Evolutionary conservation across 2,797 vertebrate species (phyloP), one percentile per base, ranked within the genome.

Genomic region (Hozukius guyotensis): DNA sequence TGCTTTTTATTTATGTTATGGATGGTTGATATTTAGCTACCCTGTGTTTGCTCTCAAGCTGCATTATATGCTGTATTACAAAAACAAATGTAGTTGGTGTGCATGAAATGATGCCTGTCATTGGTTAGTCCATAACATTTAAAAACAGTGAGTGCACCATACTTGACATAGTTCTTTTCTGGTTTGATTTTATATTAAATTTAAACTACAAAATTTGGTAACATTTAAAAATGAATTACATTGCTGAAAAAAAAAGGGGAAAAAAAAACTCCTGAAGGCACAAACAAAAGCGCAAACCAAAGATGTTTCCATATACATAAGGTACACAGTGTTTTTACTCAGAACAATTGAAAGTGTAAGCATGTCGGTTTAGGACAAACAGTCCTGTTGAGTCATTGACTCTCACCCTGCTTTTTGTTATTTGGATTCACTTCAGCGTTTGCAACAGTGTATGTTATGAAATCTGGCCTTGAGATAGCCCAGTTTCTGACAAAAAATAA

Each of bases 341-440:
- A 57, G 75, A 90, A 87, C 82, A 87, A 84, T 65, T 78, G 75
- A 65, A 85, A 78, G 67, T 81, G 69, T 87, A 80, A 80, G 66
- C 81, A 78, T 69, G 73, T 80, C 29, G n/a, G 34, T 66, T 81
- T 53, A 42, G 59, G 31, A 83, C 77, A 89, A 86, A 90, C 83
- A 85, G 57, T 81, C 49, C 42, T 22, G 69, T 68, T 79, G 66
- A 87, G 81, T 91, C 72, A 82, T 16, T 71, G 67, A 73, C 68
- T 76, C 57, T 80, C 46, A 73, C 67, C 49, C 63, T 72, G 72
- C 14, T 59, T 88, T 83, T 77, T 82, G 25, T 79, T 72, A 34
- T 80, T 84, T 72, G 46, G 64, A 78, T 75, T 88, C 59, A 38
- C 36, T 81, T 79, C 49, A 78, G 29, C 32, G 10, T 80, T 53